Evolutionary conservation across 2,888 invertebrate species (phyloP).

Genomic region (Dolichomitus sp.): DNA sequence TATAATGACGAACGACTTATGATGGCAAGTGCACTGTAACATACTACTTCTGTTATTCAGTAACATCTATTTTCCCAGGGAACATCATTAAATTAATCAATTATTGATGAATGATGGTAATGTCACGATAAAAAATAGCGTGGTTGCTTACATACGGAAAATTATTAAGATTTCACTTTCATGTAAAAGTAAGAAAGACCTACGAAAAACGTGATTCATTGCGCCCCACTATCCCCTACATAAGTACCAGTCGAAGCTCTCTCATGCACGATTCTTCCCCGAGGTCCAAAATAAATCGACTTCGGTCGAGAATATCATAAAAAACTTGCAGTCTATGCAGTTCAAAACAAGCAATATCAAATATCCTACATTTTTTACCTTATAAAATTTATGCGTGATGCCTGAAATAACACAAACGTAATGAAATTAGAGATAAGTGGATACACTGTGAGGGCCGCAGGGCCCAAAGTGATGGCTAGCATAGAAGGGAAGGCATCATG

Average conservation of each 20-base stretch:
- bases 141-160: no score
- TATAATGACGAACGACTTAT: no score
- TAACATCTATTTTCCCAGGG: no score
- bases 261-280: not conserved
- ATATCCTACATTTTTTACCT: not conserved
- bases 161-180: no score
- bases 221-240: not conserved
- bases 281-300: not conserved
- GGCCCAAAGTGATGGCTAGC: not conserved
- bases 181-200: no score
- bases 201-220: not conserved
- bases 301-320: not conserved
- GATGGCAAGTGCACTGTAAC: no score
- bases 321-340: not conserved
- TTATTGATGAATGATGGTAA: no score
- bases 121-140: no score
- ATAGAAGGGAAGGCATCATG: not conserved
- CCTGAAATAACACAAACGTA: conserved; percentile 49
- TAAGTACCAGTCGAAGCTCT: not conserved
- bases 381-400: conserved; percentile 26
- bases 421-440: conserved; percentile 48
- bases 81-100: no score
- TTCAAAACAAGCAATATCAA: conserved; percentile 12
- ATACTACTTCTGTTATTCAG: no score
- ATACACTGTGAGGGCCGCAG: conserved; percentile 1